Evolutionary conservation across 2,797 vertebrate genomes (phyloP), one percentile per base, ranked within the genome.

Genomic region (Sebastes iracundus): DNA sequence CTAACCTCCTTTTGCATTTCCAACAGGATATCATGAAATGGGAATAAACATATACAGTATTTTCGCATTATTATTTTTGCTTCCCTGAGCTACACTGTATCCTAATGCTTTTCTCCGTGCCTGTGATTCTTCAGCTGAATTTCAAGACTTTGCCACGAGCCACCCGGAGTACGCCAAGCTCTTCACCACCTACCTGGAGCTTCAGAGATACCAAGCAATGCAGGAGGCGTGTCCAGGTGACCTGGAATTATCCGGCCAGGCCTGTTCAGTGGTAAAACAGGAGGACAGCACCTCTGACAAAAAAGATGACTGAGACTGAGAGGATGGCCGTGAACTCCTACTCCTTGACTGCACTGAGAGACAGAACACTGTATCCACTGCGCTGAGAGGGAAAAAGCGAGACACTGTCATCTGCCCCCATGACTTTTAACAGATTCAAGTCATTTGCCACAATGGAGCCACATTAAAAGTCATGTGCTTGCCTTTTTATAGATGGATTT

Each of bases 81-180:
- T 23, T 72, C 5, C 5, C 33, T 11, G 11, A 27, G 4, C 8
- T 32, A 9, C n/a, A 22, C 20, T 62, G 10, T 7, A 5, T 59
- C 28, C n/a, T 38, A 4, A 68, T n/a, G 2, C 18, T 58, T 66
- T 11, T 61, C 20, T 81, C 18, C 61, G 4, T 82, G 2, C 12
- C 14, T 85, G 6, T 72, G 13, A 55, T 62, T 79, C 46, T 46
- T 59, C 85, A 99, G 99, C 87, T 86, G 97, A 99, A 87, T 99
- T 99, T 92, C 95, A 96, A 83, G 71, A 93, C 70, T 99, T 99
- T 80, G 97, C 98, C 63, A 86, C 94, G 35, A 96, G 90, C 59
- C 98, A 98, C 86, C 98, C 98, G 0, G 97, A 97, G 87, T 99
- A 99, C 8, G 97, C 97, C 77, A 98, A 98, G 83, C 94, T 99